Evolutionary conservation across 2,888 invertebrate species (phyloP).

Genomic region (Cancer borealis): DNA sequence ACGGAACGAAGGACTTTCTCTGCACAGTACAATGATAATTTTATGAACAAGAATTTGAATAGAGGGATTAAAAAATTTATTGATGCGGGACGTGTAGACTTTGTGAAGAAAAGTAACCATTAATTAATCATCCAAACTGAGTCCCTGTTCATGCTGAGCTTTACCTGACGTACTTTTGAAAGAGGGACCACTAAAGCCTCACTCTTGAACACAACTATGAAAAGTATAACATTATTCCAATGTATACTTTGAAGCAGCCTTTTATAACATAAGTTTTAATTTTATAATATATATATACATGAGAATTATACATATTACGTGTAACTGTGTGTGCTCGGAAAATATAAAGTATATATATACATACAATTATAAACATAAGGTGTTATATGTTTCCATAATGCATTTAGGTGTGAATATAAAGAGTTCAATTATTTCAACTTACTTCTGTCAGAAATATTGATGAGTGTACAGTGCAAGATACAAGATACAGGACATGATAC

Average conservation of each 20-base stretch:
- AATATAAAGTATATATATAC: not conserved
- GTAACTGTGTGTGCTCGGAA: not conserved
- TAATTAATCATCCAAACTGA: not conserved
- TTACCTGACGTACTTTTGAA: not conserved
- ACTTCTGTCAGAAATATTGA: not conserved
- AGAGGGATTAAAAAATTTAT: not conserved
- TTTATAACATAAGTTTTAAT: not conserved
- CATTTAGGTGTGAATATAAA: not conserved
- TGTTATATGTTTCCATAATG: not conserved
- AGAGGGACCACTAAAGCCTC: constrained; percentile 18
- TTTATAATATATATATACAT: not conserved
- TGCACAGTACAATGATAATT: not conserved
- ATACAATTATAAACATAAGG: not conserved
- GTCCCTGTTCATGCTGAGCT: not conserved
- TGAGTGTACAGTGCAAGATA: not conserved
- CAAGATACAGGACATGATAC: not conserved
- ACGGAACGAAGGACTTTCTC: not conserved
- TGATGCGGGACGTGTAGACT: not conserved
- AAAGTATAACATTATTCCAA: not conserved
- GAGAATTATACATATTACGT: not conserved
- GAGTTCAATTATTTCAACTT: not conserved
- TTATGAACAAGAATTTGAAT: not conserved
- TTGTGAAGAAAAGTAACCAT: not conserved
- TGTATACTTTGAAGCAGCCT: not conserved
- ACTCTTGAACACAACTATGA: not conserved